Evolutionary conservation across 92 coral and sea anemone genomes (phyloP), one percentile per base, ranked within the genome.

Genomic region (Pocillopora grandis): DNA sequence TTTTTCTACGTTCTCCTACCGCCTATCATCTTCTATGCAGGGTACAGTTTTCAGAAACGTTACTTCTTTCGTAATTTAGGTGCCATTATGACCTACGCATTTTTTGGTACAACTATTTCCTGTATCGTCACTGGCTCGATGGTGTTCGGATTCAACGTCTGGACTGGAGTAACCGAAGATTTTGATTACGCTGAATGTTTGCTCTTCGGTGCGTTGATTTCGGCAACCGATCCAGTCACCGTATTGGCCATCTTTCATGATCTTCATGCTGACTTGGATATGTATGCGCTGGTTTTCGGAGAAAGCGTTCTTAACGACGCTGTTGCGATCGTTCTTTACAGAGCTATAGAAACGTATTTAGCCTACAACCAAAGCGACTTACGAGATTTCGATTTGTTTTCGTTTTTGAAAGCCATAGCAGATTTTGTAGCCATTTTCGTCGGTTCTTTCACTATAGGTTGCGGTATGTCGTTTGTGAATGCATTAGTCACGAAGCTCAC

Each of bases 151-250:
- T 96, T 94, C 82, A 96, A 92, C 76, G 66, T 78, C 18, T 94
- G 94, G 92, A 94, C 98, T 8, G 98, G 98, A 5, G 98, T 96
- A 1, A 91, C 98, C 15, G 78, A 84, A 10, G 92, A 89, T 72
- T 96, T 96, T 66, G 99, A 96, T 66, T 96, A 91, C 86, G 94
- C 99, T 7, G 99, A 96, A 78, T 96, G 99, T 33, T 79, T 96
- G 69, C 87, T 96, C 58, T 96, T 96, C 16, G 99, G 99, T 56
- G 98, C 99, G 2, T 62, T 96, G 82, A 96, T 96, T 49, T 95
- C 99, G 12, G 99, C 99, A 36, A 96, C 99, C 2, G 99, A 96
- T 58, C 99, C 99, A 9, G 98, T 96, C 10, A 96, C 99, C 14
- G 89, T 96, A 9, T 76, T 96, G 49, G 98, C 99, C 14, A 96